Evolutionary conservation across 1,140 invertebrate genomes (phyloP), one percentile per base, ranked within the genome.

Genomic region (Ceratosolen solmsi): DNA sequence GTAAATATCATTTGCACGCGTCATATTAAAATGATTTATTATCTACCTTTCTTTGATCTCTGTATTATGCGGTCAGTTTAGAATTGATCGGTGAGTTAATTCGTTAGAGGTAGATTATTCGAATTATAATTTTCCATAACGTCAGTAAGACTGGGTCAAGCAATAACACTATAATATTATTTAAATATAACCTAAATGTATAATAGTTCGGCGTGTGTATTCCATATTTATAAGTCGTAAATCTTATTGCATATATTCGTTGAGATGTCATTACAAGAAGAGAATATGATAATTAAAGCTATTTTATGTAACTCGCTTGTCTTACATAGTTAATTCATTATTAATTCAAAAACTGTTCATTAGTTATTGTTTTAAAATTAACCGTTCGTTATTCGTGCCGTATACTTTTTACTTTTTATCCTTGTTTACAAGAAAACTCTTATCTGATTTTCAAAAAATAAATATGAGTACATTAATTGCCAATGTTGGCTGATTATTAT

Each of bases 21-120:
- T 33, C 30, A 17, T 63, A 63, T 63, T 63, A 33, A 33, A 22
- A n/a, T 8, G 51, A 54, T 54, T 75, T 58, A 75, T 54, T 46
- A 33, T 33, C 33, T 38, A 17, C 11, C 46, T 54, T 33, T 25
- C 15, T 54, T 73, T 73, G 71, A 73, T 54, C 22, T 54, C 27
- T 27, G 13, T 17, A 27, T 25, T 22, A 15, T 49, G 33, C 38
- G 17, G 13, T 51, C 3, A 38, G 20, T 63, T 25, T 70, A 38
- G 63, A 36, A 54, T 60, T 71, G 49, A 72, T 79, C 68, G 30
- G 51, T 36, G 56, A 36, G 68, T 58, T 65, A 54, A 79, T 79
- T 68, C 25, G 41, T 79, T 54, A 79, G 41, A n/a, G n/a, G 63
- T 71, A n/a, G 22, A 36, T n/a, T 2, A 2, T 25, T 4, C 4